Evolutionary conservation across 2,888 invertebrate species (phyloP).

Genomic region (Stomorhina lunata): DNA sequence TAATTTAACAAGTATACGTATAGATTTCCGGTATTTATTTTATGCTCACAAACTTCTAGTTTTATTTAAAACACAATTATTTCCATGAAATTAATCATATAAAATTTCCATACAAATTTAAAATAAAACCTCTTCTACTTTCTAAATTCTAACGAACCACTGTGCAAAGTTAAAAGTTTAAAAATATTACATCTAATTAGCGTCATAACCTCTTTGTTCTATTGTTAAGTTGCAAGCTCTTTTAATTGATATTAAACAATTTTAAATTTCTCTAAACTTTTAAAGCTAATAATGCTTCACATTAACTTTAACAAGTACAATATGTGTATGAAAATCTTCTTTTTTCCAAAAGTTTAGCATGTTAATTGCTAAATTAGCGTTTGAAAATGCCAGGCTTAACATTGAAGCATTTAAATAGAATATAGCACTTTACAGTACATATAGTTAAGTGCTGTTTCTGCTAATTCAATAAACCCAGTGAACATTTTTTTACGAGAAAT

Average conservation of each 20-base stretch:
- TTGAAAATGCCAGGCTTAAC: constrained; percentile 52
- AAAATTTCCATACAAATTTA: too few relatives aligned
- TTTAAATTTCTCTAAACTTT: not conserved
- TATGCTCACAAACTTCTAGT: too few relatives aligned
- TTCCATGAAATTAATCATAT: too few relatives aligned
- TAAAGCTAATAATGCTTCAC: not conserved
- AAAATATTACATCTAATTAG: not conserved
- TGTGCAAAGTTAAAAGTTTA: too few relatives aligned
- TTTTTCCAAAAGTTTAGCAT: constrained; percentile 31
- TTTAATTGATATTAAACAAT: not conserved
- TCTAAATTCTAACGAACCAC: too few relatives aligned
- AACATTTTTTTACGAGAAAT: too few relatives aligned
- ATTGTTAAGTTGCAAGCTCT: not conserved
- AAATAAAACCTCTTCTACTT: too few relatives aligned
- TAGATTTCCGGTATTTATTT: too few relatives aligned
- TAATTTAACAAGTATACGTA: too few relatives aligned
- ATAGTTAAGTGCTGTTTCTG: constrained; percentile 7
- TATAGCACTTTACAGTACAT: not conserved
- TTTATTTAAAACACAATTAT: too few relatives aligned
- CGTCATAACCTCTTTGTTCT: not conserved
- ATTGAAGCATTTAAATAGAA: constrained; percentile 52
- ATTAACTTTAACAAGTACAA: not conserved
- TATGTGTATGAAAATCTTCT: not conserved
- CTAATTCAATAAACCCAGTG: too few relatives aligned
- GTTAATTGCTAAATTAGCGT: constrained; percentile 61